Base-by-base conservation (phyloP, 2,113 vertebrate genomes). In the Urocolius indicus region DNA sequence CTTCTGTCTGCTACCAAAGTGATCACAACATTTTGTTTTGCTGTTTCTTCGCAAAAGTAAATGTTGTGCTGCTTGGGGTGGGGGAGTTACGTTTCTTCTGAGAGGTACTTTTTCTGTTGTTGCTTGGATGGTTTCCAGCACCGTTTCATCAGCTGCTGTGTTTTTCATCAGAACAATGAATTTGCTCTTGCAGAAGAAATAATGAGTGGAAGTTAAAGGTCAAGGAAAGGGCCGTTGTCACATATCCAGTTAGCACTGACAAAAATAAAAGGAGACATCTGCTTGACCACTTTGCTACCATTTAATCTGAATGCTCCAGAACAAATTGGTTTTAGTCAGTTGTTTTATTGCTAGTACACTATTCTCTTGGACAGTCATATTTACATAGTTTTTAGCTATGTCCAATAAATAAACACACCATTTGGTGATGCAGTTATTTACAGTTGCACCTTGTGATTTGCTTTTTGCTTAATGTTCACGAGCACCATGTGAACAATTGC, bases 201-300 rank as follows among this genome's bases (percentile, higher is more conserved):
- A 96, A 97, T 93, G 66, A 46, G 81, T 57, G 84, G 96, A 97
- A 97, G 89, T 68, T 77, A 52, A 85, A 87, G 95, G 95, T 97
- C 93, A 89, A 78, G 95, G 95, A 46, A 88, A 89, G 74, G 90
- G 84, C 59, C 87, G 19, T 59, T 95, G 80, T 87, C 90, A 63
- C 80, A n/a, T 82, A 95, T 92, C 80, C 90, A 93, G 88, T 88
- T 88, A 68, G 69, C 69, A 34, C 61, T 82, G 71, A 87, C 68
- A 67, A 41, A 41, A 94, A 89, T 62, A 66, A 72, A 94, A 69
- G 76, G 74, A 84, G 81, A 29, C 67, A 75, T 94, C 84, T 95
- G 90, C 65, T 90, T 73, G 83, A 62, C 49, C 93, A 26, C 57
- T 94, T 89, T 41, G 12, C 38, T 41, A 41, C 38, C 38, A 41